Base-by-base conservation (phyloP, 2,888 invertebrate species). In the Drosophila planitibia region DNA sequence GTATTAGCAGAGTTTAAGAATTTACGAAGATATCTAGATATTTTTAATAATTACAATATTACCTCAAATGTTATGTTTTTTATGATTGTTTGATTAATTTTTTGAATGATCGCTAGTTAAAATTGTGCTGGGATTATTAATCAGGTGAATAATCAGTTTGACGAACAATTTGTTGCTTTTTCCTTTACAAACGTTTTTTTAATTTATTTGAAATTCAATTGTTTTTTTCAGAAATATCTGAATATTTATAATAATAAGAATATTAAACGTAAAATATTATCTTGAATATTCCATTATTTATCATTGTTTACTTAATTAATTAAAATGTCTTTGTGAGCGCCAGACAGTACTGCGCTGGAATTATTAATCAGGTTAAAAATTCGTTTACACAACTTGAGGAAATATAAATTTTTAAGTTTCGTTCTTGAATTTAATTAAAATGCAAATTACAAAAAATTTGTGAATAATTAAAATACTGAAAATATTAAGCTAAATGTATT, bases 131-230 rank as follows among this genome's bases (percentile, higher is more conserved):
- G 14, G 22, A 47, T 22, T 47, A 14, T 55, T 19, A 44, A 69
- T 28, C 49, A 70, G 30, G 19, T 58, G 14, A 28, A 39, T 22
- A 55, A 77, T 14, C 39, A 44, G 35, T 47, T 59, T 33, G 22
- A 19, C 22, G 4, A 41, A 52, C 22, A 14, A 4, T 4, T 0
- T 14, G 2, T 47, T 22, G 22, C 22, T 1, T 4, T 47, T 22
- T 22, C 7, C 14, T 22, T 7, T 22, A 14, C 14, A 44, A 44
- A 22, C 4, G 14, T 7, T 22, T 22, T 22, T 22, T 14, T 14
- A 22, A 22, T 44, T 44, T 22, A 14, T 44, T 22, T 44, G 3
- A 44, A 22, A 3, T 3, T 6, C 6, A 3, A 6, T 3, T 12
- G 14, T 3, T 12, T 22, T 47, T 22, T n/a, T 22, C 14, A 16